Evolutionary conservation across 2,113 vertebrate species (phyloP), one percentile per base, ranked within the genome.

Genomic region (Vireo altiloquus): DNA sequence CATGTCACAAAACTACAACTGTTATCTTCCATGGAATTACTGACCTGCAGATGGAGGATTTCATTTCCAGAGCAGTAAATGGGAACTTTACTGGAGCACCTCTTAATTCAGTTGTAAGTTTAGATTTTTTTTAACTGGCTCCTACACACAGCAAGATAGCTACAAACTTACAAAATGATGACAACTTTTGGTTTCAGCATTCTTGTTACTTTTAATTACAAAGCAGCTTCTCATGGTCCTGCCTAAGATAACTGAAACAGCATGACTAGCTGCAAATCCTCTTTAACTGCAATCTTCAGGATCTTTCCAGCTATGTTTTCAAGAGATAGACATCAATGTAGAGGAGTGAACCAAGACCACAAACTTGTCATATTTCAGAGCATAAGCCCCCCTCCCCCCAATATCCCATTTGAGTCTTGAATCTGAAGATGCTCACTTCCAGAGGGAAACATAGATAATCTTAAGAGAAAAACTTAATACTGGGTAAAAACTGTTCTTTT

Each of bases 81-180:
- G 53, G 60, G 24, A 82, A 68, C 54, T 87, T 92, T 94, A 91
- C 52, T 76, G 80, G 30, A 92, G 56, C 72, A 91, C 40, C 77
- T 97, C 77, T 92, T 76, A 89, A 82, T 53, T 94, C 80, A 82
- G 65, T 84, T 92, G 22, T 82, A 94, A 91, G 69, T 91, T 97
- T 82, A 94, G 24, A 27, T 30, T 25, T 35, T 76, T 87, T 91
- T 86, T 18, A 86, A 90, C 44, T 94, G 82, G 79, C 68, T 92
- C 50, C 79, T 95, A 94, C 47, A 57, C 57, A 81, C 35, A 82
- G 49, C 60, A 84, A 92, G 72, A 63, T 21, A 84, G 77, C 87
- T 92, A 74, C 61, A 94, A 94, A 85, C 87, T 95, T 87, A 64
- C 25, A 66, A 91, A 96, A 90, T 21, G 1, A 72, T 42, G 65